Evolutionary conservation across 2,797 vertebrate species (phyloP), one percentile per base, ranked within the genome.

Genomic region (Sebastes trivittatus): DNA sequence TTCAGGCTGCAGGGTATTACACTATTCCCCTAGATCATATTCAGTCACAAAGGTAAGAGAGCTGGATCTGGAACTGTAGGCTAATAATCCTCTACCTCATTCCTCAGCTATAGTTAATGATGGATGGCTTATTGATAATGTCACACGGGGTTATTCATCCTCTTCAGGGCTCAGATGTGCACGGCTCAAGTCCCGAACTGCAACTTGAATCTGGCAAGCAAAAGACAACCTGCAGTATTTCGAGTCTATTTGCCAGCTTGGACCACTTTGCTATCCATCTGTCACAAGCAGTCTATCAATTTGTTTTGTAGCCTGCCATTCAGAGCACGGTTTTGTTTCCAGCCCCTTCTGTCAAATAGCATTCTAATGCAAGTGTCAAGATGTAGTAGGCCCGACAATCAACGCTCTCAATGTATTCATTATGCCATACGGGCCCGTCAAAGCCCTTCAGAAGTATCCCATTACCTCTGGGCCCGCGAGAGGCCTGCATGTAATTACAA

Each of bases 261-360:
- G 64, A 80, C 52, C 60, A 74, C 85, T 85, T 78, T 11, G 52
- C 60, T 56, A 34, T 85, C 89, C 70, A 77, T 88, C 89, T 82
- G 84, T 89, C 89, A 87, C 56, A 58, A 69, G 82, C 81, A 72
- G 70, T 83, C 85, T 36, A 64, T 91, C 84, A 69, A 29, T 87
- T 74, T 84, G 73, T 91, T 88, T 84, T 82, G 83, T 65, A 49
- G 64, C 59, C 80, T 80, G 72, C 75, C 77, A 69, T 80, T 90
- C 77, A 80, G 38, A 69, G 71, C 1, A 1, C 23, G 20, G 18
- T 36, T 64, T 76, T 55, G 60, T 60, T 82, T 76, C 62, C 69
- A 52, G 79, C 58, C 38, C 67, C 64, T 64, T 56, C 75, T 78
- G 68, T 86, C 75, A 81, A 78, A 82, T 11, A 81, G 13, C 46